A percentile compares a stretch with the other conserved stretches of the same genome.
phyloP scores from a whole-genome alignment of 2,797 vertebrate genomes.

The Mastacembelus armatus region DNA sequence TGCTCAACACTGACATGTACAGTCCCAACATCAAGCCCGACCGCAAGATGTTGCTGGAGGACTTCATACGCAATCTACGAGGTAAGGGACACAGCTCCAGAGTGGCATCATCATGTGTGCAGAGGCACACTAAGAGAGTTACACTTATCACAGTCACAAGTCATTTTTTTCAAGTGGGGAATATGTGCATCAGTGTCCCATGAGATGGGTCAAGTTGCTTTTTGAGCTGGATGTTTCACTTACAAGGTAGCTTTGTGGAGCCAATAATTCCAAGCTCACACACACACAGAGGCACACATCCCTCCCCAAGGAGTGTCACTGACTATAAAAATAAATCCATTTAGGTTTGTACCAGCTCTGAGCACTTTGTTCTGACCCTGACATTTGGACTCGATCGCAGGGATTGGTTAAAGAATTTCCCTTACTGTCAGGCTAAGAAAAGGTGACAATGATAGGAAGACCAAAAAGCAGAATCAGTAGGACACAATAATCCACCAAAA shows the following conservation, averaged over 20 bases:
- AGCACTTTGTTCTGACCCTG: neutral
- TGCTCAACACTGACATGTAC: conserved; percentile 99
- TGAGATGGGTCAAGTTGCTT: neutral
- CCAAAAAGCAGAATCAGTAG: no score
- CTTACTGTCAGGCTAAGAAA: no score
- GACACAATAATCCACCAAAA: neutral
- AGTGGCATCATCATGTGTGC: neutral
- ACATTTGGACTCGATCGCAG: neutral
- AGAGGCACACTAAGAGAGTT: neutral
- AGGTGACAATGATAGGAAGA: no score
- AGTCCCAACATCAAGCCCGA: conserved; percentile 99
- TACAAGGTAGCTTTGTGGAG: neutral
- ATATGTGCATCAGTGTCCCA: neutral
- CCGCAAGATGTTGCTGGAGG: conserved; percentile 98
- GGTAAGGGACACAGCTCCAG: conserved; percentile 80
- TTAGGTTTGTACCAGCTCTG: conserved; percentile 1
- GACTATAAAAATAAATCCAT: conserved; percentile 1
- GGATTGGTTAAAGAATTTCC: neutral
- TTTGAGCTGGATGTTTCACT: neutral
- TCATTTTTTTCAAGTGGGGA: no score
- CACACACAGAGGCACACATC: neutral
- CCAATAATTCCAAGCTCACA: neutral
- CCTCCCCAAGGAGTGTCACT: neutral
- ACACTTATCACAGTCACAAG: no score
- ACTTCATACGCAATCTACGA: conserved; percentile 97